phyloP scores from a whole-genome alignment of 1,140 invertebrate species.

The Trichogramma pretiosum region DNA sequence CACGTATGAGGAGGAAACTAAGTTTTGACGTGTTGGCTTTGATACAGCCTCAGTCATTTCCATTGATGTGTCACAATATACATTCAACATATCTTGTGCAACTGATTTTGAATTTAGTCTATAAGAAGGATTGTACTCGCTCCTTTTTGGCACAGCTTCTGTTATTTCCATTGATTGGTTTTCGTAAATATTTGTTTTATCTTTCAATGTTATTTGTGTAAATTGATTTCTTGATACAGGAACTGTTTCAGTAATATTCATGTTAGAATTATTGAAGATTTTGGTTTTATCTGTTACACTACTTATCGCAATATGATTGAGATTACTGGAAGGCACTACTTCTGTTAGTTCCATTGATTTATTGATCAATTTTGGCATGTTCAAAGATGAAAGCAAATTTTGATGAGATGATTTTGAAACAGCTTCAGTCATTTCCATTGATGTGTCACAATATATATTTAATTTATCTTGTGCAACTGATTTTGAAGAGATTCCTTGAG shows the following conservation, averaged over 20 bases:
- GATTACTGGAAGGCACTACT: neutral
- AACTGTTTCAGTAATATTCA: constrained; percentile 18
- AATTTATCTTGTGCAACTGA: neutral
- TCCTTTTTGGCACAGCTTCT: neutral
- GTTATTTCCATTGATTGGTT: constrained; percentile 21
- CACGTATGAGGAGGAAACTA: no score
- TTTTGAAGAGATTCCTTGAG: neutral
- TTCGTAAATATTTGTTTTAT: neutral
- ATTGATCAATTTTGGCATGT: constrained; percentile 2
- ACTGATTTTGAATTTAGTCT: neutral
- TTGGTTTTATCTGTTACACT: neutral
- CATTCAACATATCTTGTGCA: neutral
- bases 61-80: neutral
- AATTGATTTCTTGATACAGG: neutral
- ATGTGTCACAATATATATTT: neutral
- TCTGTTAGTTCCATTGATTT: constrained; percentile 14
- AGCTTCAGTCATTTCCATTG: constrained; percentile 4
- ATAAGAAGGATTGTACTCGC: no score
- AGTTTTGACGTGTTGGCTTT: no score
- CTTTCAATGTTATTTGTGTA: neutral
- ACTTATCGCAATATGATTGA: no score
- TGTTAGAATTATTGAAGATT: neutral
- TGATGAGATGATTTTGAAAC: neutral
- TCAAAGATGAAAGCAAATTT: neutral
- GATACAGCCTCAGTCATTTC: neutral